A percentile compares a stretch with the other conserved stretches of the same genome.
Evolutionary conservation across 2,113 vertebrate genomes (phyloP).

Genomic region (Dasyprocta punctata): DNA sequence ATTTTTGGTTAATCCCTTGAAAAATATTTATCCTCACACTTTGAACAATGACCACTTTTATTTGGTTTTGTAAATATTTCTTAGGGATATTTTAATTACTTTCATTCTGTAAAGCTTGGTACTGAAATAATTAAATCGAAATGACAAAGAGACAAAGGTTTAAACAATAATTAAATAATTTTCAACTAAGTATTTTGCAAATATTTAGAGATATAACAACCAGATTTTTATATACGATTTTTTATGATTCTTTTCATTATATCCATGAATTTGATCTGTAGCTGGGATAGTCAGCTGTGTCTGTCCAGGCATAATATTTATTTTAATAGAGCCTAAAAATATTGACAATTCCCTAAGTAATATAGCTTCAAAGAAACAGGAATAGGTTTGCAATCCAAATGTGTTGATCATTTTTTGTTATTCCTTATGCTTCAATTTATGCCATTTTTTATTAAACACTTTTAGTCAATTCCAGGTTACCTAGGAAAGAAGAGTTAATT

Average conservation of each 20-base stretch:
- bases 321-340: neutral
- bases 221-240: neutral
- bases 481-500: neutral
- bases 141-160: neutral
- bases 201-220: neutral
- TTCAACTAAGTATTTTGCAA: neutral
- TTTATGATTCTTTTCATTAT: neutral
- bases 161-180: neutral
- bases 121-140: neutral
- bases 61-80: slow-evolving; percentile 19
- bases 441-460: neutral
- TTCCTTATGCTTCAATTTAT: neutral
- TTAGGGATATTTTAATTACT: slow-evolving; percentile 2
- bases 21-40: neutral
- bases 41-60: neutral
- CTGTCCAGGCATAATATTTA: neutral
- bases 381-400: neutral
- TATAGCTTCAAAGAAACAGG: neutral
- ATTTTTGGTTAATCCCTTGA: neutral
- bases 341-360: neutral
- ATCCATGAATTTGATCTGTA: neutral
- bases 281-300: neutral
- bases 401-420: neutral
- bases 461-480: neutral
- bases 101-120: neutral